Evolutionary conservation across 2,797 vertebrate genomes (phyloP), one percentile per base, ranked within the genome.

Genomic region (Fistularia tabacaria): DNA sequence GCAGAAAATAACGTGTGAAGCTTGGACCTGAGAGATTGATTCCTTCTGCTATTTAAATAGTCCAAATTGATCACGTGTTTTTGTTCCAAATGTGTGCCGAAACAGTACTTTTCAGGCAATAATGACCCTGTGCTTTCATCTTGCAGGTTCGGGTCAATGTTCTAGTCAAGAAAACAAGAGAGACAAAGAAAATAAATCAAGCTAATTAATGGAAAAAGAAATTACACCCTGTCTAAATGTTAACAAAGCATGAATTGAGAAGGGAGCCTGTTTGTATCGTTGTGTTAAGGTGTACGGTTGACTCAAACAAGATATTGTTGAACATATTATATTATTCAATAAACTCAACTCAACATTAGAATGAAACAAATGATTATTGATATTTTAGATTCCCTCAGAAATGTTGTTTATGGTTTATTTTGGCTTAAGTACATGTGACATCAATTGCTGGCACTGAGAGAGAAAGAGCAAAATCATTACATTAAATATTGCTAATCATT

Each of bases 1-100:
- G 65, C 48, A 64, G 14, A 36, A 62, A 25, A 52, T 10, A 1
- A 14, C 13, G 49, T 49, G n/a, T 40, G 13, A 37, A 48, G 44
- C 25, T 36, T 12, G 6, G 10, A 54, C 44, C 46, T 15, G 3
- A 2, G 3, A 2, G n/a, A 48, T 12, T 7, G 46, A 36, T 11
- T 36, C 6, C 6, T 48, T 25, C 10, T 9, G 14, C 14, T 14
- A 46, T 15, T 15, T 46, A 10, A 46, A 25, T 46, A 3, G 8
- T 40, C 10, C 8, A 40, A 40, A 40, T 7, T 45, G 12, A 8
- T 7, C 13, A 45, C n/a, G 25, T 43, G 12, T 43, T 8, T 46
- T 46, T 10, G 14, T 46, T 3, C 9, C 10, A 25, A 46, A 25
- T 13, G 15, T 6, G 3, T 10, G 3, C 14, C 1, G 14, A 13